Percentiles rank a stretch among this genome's conserved stretches.
These are phyloP conservation scores for Podarcis siculus DNA, from an alignment of 2,797 vertebrate genomes.

Conservation along the genomic window DNA sequence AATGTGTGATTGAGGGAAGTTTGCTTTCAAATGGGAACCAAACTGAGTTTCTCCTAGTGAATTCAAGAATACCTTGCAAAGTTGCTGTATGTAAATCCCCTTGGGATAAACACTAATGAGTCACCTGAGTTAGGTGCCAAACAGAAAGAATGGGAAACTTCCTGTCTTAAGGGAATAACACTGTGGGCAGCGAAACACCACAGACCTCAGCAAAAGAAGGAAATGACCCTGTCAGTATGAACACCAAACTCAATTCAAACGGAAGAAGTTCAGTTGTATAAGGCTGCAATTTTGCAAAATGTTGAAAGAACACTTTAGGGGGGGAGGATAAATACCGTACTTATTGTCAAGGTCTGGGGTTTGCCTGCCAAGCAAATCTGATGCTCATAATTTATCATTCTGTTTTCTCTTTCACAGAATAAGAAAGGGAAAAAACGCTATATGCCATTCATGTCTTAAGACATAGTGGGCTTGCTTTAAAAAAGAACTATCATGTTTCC, in stretches of 20 bases:
- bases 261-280: slow-evolving; percentile 21
- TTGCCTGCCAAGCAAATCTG: too few species aligned
- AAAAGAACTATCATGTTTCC: slow-evolving; percentile 22
- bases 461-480: slow-evolving; percentile 10
- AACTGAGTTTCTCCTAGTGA: background rate
- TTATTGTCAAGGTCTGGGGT: too few species aligned
- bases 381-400: slow-evolving; percentile 12
- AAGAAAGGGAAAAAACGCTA: background rate
- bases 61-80: background rate
- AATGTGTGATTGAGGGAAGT: too few species aligned
- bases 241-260: slow-evolving; percentile 18
- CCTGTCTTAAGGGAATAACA: background rate
- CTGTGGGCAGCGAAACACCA: background rate
- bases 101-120: slow-evolving; percentile 26
- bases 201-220: slow-evolving; percentile 30
- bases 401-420: background rate
- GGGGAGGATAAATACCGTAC: too few species aligned
- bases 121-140: slow-evolving; percentile 4
- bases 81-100: background rate
- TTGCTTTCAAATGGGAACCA: too few species aligned
- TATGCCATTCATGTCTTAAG: background rate
- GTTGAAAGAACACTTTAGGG: background rate
- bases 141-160: slow-evolving; percentile 14
- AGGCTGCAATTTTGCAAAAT: slow-evolving; percentile 25
- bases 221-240: slow-evolving; percentile 21